Base-by-base conservation (phyloP, 2,113 vertebrate genomes). In the Nesoenas mayeri region DNA sequence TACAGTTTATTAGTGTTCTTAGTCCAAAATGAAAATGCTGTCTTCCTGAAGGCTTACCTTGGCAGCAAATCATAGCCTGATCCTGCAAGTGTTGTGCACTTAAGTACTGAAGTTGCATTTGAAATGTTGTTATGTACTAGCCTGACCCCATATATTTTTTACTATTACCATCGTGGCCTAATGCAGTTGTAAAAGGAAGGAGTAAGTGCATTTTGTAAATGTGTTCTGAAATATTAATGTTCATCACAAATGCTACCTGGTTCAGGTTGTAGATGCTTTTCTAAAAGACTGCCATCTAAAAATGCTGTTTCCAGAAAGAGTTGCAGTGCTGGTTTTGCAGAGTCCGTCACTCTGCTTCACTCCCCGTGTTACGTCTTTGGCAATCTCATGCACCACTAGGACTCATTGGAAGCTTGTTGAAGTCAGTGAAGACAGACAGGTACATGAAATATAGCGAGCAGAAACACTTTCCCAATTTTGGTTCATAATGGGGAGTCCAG, bases 311-410 rank as follows among this genome's bases (percentile, higher is more conserved):
- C 47, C 54, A 66, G n/a, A 74, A 85, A 36, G 58, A 36, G 4
- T 16, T 0, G 1, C 10, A 9, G 8, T 44, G 62, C 40, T 0
- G 2, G 4, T 79, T 95, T 85, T 2, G 1, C 15, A 31, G 53
- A 47, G 44, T 40, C 40, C 36, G 8, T 58, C 72, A 32, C 9
- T 2, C 21, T 19, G 21, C 36, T 69, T 84, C 44, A 15, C 10
- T 25, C 29, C 28, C 4, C 1, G 0, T 6, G 15, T 8, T 38
- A 0, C 2, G 5, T 4, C 21, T 61, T 60, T 5, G 1, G 20
- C 64, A 26, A 5, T 24, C 38, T 53, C 40, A 34, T 28, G 13
- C 14, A 31, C 15, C 0, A 0, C 17, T 36, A 73, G 48, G 25
- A 18, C 47, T 84, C 47, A 22, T 9, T 47, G 53, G 54, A 79